Evolutionary conservation across 1,140 invertebrate genomes (phyloP).

Genomic region (Drosophila ironensis): DNA sequence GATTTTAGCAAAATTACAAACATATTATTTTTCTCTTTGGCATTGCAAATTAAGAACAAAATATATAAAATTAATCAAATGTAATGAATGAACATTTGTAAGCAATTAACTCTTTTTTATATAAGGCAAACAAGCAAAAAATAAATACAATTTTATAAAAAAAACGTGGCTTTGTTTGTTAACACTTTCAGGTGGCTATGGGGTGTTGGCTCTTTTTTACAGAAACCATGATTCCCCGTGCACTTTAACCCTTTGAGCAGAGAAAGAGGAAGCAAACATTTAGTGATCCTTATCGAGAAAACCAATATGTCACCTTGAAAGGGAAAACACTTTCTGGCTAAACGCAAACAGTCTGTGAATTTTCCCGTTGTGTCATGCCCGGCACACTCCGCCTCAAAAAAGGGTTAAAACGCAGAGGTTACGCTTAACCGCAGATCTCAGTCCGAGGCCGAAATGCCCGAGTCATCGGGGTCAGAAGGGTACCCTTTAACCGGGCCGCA

Average conservation of each 20-base stretch:
- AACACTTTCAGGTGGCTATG: neutral
- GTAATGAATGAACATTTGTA: conserved; percentile 54
- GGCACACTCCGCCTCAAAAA: conserved; percentile 29
- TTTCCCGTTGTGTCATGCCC: conserved; percentile 68
- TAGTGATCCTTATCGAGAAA: conserved; percentile 60
- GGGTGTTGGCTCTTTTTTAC: neutral
- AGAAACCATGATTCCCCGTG: too few relatives aligned
- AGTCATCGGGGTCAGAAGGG: conserved; percentile 58
- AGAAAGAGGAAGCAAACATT: conserved; percentile 37
- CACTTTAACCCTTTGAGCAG: conserved; percentile 14
- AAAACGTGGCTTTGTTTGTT: neutral
- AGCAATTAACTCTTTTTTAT: conserved; percentile 56
- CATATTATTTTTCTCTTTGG: conserved; percentile 45
- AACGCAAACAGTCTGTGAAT: conserved; percentile 16
- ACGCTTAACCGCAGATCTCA: conserved; percentile 53
- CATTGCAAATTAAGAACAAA: conserved; percentile 39
- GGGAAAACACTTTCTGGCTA: conserved; percentile 41
- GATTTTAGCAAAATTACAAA: conserved; percentile 71
- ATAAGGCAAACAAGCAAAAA: conserved; percentile 16
- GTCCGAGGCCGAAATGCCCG: conserved; percentile 45
- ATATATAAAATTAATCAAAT: conserved; percentile 55
- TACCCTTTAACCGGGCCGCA: conserved; percentile 28
- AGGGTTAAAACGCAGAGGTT: conserved; percentile 73
- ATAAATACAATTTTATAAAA: conserved; percentile 72
- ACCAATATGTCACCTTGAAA: conserved; percentile 73